Base-by-base conservation (phyloP, 2,797 vertebrate genomes). In the Dendrocincla fuliginosa region DNA sequence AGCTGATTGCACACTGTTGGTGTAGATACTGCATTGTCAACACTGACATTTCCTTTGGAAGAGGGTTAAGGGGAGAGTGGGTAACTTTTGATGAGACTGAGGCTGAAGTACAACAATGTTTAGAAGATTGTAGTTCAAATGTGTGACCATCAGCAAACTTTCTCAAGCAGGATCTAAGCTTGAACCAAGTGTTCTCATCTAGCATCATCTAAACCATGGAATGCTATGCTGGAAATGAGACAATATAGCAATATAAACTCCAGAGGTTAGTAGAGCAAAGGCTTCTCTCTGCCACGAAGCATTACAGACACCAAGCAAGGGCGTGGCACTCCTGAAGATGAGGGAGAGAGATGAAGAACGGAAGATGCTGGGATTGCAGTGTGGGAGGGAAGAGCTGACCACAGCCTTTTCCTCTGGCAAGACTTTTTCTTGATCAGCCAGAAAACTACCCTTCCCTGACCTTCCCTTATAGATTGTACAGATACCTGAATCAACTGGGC, bases 391-490 rank as follows among this genome's bases (percentile, higher is more conserved):
- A 97, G 53, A 95, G 96, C 95, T 97, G 92, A 97, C 63, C 84
- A 90, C 42, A 91, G 67, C 35, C 76, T 90, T 97, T 97, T 92
- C 49, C n/a, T 94, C 91, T 95, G 85, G 73, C 80, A 79, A 94
- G 53, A 35, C 28, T 18, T 84, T 81, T 71, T 87, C 91, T 93
- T 90, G 83, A 89, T 90, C 68, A 83, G 32, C 35, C 59, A 83
- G 65, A 77, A 47, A 27, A 23, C 53, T 70, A 47, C 65, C 90
- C 84, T 96, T 96, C 47, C 25, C 50, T 94, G 93, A 94, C 96
- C 91, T 97, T 97, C 95, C 89, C 83, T 77, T 71, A 90, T 32
- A 94, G 95, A 94, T 97, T 76, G 84, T 69, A 35, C 65, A 93
- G 95, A 93, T 96, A 93, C 24, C 73, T 84, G 78, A 92, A 49